Base-by-base conservation (phyloP, 2,797 vertebrate genomes). In the Pseudomugil gertrudae region DNA sequence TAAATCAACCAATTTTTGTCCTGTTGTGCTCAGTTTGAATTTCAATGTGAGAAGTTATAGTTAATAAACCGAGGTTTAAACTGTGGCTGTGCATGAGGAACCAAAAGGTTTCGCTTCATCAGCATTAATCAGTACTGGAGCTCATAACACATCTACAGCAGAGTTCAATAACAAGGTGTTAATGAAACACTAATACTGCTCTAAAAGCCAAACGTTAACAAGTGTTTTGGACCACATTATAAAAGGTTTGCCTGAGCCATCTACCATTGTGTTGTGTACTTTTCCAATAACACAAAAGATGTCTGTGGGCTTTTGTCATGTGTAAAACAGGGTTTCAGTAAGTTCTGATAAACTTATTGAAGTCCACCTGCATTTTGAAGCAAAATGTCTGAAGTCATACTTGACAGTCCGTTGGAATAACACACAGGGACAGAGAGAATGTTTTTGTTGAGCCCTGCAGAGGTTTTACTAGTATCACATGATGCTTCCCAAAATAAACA, bases 401-500 rank as follows among this genome's bases (percentile, higher is more conserved):
- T 43, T 43, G 19, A 43, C 17, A 66, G 21, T n/a, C 4, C 32
- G 4, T 1, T 32, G 32, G 8, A 32, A 32, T 5, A 32, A 32
- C 5, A 32, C 4, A 9, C 8, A 9, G 32, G 32, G 32, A 19
- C 33, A 11, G 33, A 4, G 11, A 24, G 23, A 9, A 52, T 43
- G 9, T 50, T 53, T 38, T 11, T 52, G 48, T 62, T 23, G 13
- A 36, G 19, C 11, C 45, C 13, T 38, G 19, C 48, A 24, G 45
- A 19, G 50, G 51, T 24, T 47, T 33, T 55, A 3, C 13, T 8
- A 51, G 43, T 51, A 57, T 35, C 55, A 26, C 30, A 52, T 23
- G 61, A 43, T 65, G 27, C 36, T 35, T 35, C 27, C 40, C 15
- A 47, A 45, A 36, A 15, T 30, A 35, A 38, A 57, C 53, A 53